Conservation (phyloP, 1,140 invertebrate genomes). For the Wasmannia auropunctata region DNA sequence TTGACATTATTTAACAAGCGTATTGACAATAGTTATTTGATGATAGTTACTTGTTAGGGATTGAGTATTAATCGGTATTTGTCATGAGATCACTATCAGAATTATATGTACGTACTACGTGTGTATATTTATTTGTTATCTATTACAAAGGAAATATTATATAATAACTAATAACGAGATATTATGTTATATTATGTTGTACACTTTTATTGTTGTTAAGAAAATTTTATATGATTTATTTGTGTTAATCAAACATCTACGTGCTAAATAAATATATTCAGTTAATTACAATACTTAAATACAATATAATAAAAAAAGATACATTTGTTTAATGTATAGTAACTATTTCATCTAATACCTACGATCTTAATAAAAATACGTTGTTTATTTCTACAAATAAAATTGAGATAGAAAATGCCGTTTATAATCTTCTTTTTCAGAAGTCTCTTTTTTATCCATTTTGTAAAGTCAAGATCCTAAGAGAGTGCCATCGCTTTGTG, state of each 20-base stretch:
- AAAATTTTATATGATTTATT: neutral
- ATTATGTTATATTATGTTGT: no score
- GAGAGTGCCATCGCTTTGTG: neutral
- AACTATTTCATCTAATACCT: neutral
- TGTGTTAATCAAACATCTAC: neutral
- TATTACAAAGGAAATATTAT: neutral
- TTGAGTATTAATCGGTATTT: constrained; percentile 64
- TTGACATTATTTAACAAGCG: constrained; percentile 48
- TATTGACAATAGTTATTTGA: constrained; percentile 58
- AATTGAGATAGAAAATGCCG: neutral
- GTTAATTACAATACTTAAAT: neutral
- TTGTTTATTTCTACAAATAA: neutral
- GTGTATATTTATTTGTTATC: constrained; percentile 3
- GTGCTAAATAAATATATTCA: neutral
- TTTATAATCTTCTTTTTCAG: neutral
- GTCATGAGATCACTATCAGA: neutral
- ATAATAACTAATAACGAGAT: no score
- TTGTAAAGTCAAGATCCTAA: neutral
- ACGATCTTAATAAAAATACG: neutral
- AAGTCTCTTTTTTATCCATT: constrained; percentile 11
- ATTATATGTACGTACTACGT: neutral
- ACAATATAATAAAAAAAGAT: neutral
- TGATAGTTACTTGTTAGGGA: constrained; percentile 67
- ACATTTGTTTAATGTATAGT: neutral
- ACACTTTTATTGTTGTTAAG: no score